Percentiles rank a stretch among this genome's conserved stretches.
phyloP scores from a whole-genome alignment of 2,888 invertebrate genomes.

The Brachyptera risi region DNA sequence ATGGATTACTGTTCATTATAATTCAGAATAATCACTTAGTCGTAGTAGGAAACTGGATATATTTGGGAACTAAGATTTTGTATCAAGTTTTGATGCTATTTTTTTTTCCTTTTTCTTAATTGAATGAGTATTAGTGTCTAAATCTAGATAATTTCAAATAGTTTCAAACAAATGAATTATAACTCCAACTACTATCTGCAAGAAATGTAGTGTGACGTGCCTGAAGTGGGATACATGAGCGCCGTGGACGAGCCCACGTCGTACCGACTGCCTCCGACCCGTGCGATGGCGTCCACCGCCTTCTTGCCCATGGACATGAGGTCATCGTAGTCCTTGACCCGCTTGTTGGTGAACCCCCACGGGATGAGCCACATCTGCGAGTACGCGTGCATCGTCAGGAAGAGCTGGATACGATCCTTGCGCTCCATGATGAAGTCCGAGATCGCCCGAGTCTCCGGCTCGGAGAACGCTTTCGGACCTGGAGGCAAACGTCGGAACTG shows the following conservation, averaged over 20 bases:
- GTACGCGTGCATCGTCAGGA: constrained; percentile 61
- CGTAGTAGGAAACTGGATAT: too few relatives aligned
- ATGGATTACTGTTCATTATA: too few relatives aligned
- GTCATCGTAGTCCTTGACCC: constrained; percentile 50
- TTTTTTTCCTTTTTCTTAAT: too few relatives aligned
- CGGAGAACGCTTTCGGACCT: constrained; percentile 71
- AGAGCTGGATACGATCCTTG: constrained; percentile 46
- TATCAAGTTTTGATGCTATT: too few relatives aligned
- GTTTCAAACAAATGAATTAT: too few relatives aligned
- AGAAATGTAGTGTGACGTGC: too few relatives aligned
- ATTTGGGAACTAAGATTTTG: too few relatives aligned
- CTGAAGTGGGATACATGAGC: constrained; percentile 44
- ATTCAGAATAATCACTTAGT: too few relatives aligned
- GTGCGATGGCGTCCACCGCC: constrained; percentile 57
- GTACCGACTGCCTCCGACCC: constrained; percentile 61
- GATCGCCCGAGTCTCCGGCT: constrained; percentile 68
- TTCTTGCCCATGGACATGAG: constrained; percentile 57
- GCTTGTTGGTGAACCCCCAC: constrained; percentile 50
- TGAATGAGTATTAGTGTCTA: too few relatives aligned
- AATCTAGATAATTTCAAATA: too few relatives aligned
- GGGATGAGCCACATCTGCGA: constrained; percentile 62
- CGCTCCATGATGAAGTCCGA: constrained; percentile 56
- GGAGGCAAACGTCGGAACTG: too few relatives aligned
- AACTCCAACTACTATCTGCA: too few relatives aligned
- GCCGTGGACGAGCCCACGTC: constrained; percentile 50